Percentiles rank a stretch among this genome's conserved stretches.
These are phyloP conservation scores for Propsilocerus akamusi DNA, from an alignment of 1,140 invertebrate species.

Conservation along the genomic window DNA sequence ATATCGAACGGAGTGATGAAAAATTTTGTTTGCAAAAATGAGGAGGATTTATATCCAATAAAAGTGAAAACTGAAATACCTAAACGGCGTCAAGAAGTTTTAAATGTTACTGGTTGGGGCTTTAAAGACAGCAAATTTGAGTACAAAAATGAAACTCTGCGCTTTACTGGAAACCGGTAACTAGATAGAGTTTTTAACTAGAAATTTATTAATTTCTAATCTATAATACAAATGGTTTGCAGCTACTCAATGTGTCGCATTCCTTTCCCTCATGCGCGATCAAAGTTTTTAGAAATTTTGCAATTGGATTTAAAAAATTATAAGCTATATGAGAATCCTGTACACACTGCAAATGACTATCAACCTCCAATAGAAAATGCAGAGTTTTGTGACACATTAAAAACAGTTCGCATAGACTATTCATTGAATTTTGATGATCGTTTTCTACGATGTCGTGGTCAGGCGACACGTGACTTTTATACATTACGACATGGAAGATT, in stretches of 20 bases:
- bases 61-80: background rate
- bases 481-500: slow-evolving; percentile 31
- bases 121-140: slow-evolving; percentile 53
- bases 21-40: no score
- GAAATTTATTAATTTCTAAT: no score
- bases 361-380: background rate
- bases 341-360: background rate
- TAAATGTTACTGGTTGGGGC: slow-evolving; percentile 96
- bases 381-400: background rate
- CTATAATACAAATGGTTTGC: no score
- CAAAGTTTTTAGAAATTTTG: background rate
- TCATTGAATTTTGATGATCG: slow-evolving; percentile 24
- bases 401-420: background rate
- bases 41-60: background rate
- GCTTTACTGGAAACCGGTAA: slow-evolving; percentile 25
- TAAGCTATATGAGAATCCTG: background rate
- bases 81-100: slow-evolving; percentile 38
- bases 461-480: slow-evolving; percentile 48
- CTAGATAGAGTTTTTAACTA: no score
- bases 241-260: background rate
- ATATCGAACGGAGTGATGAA: no score
- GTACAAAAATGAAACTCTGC: slow-evolving; percentile 11
- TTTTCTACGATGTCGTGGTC: slow-evolving; percentile 43
- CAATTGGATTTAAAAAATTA: background rate
- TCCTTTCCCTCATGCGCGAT: background rate